These are phyloP conservation scores for Ciconia nigra DNA, from an alignment of 2,797 vertebrate genomes.

Conservation along the genomic window DNA sequence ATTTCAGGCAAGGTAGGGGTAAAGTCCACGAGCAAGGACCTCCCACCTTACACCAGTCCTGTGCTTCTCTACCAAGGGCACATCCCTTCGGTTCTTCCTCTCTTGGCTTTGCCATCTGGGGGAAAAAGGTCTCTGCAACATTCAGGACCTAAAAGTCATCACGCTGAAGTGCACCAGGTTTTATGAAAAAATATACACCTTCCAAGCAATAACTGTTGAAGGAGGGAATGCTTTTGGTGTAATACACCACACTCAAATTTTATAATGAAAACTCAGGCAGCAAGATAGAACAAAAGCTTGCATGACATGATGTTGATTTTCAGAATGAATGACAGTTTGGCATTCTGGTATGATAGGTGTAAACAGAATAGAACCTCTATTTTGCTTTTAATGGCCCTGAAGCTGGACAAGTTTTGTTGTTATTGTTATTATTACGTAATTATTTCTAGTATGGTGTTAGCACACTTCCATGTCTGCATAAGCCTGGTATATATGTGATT, in stretches of 20 bases:
- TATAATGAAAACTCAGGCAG: not conserved
- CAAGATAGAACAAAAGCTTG: not conserved
- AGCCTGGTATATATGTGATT: not conserved
- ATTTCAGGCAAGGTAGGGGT: not conserved
- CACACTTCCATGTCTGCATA: not conserved
- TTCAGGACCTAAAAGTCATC: not conserved
- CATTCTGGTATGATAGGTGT: not conserved
- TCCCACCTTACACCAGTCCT: not conserved
- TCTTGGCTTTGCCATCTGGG: not conserved
- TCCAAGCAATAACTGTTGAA: not conserved
- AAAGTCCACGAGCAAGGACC: not conserved
- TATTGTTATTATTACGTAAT: not conserved
- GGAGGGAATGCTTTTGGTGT: not conserved
- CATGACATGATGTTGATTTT: not conserved
- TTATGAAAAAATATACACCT: not conserved
- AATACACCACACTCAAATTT: not conserved
- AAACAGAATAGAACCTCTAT: not conserved
- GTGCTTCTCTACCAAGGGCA: not conserved
- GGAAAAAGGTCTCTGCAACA: not conserved
- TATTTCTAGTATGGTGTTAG: not conserved
- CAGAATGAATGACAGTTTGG: not conserved
- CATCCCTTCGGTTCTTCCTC: not conserved
- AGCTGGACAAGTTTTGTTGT: not conserved
- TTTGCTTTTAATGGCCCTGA: not conserved
- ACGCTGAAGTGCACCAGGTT: not conserved